Base-by-base conservation (phyloP, 2,888 invertebrate genomes). In the Platynereis dumerilii region DNA sequence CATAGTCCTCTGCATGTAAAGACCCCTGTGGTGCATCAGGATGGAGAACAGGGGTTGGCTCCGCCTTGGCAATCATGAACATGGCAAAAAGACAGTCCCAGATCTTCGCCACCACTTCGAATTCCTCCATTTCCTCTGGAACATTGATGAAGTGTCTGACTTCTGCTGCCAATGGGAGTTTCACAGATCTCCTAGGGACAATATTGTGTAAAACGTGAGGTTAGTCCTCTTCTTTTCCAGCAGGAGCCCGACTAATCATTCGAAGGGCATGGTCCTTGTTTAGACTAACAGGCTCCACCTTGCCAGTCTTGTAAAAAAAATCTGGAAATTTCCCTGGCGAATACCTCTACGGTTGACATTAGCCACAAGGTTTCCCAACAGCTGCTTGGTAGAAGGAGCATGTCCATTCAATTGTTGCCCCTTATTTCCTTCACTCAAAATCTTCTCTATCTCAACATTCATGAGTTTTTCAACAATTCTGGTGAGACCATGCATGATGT, bases 201-300 rank as follows among this genome's bases (percentile, higher is more conserved):
- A 48, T n/a, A 48, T 48, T 48, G 5, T 48, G 7, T 12, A 48
- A n/a, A n/a, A 48, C 48, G 17, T 48, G 48, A 48, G 48, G 48
- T 10, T 10, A 20, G 10, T 22, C 22, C 3, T 12, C 17, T n/a
- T 22, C 48, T 7, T 22, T 5, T 10, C 22, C 48, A 20, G n/a
- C n/a, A 48, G 48, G 48, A 5, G 22, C 10, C 7, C 7, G n/a
- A 22, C 48, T 48, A 20, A 48, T 48, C 3, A 48, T 22, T 48
- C n/a, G 7, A 12, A 48, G 12, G 5, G 34, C 34, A 34, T 34
- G 34, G 34, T 34, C 34, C 12, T 34, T 34, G 34, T 34, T 34
- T n/a, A 48, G 48, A 48, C 20, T 20, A n/a, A 48, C 48, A 20
- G 48, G 48, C 48, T 48, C 48, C 3, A n/a, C 7, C 17, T 48